These are phyloP conservation scores for Lasioglossum leucozonium DNA, from an alignment of 2,888 invertebrate genomes.

Conservation along the genomic window DNA sequence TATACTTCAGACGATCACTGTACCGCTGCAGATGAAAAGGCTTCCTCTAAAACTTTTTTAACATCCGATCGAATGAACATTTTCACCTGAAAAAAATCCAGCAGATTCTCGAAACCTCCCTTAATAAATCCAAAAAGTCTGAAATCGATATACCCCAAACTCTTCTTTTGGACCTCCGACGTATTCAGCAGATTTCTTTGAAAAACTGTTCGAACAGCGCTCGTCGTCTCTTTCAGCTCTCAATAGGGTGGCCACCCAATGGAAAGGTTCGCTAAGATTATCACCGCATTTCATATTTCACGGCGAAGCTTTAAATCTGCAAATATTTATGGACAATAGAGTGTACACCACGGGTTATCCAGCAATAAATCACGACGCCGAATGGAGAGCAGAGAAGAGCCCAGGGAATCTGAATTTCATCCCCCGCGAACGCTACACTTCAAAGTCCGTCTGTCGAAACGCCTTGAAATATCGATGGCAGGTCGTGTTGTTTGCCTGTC, in stretches of 20 bases:
- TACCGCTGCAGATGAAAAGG: not conserved
- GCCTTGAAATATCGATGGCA: slow-evolving; percentile 56
- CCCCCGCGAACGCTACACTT: slow-evolving; percentile 20
- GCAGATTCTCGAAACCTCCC: too few relatives aligned
- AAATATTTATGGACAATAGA: slow-evolving; percentile 15
- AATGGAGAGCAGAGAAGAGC: slow-evolving; percentile 20
- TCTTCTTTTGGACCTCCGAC: not conserved
- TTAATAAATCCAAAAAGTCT: too few relatives aligned
- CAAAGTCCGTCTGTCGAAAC: slow-evolving; percentile 29
- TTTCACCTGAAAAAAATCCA: too few relatives aligned
- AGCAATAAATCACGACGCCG: slow-evolving; percentile 28
- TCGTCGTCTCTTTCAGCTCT: not conserved
- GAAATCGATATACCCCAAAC: not conserved
- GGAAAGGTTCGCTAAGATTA: not conserved
- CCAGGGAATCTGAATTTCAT: slow-evolving; percentile 41
- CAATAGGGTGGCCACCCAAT: not conserved
- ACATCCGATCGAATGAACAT: too few relatives aligned
- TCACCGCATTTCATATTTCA: not conserved
- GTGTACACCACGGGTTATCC: not conserved
- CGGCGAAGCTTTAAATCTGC: not conserved
- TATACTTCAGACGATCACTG: not conserved
- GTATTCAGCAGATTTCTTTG: not conserved
- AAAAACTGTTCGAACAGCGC: not conserved
- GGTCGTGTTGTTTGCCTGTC: slow-evolving; percentile 39
- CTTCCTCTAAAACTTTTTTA: too few relatives aligned